Evolutionary conservation across 2,113 vertebrate species (phyloP), one percentile per base, ranked within the genome.

Genomic region (Xyliphius kryptos): DNA sequence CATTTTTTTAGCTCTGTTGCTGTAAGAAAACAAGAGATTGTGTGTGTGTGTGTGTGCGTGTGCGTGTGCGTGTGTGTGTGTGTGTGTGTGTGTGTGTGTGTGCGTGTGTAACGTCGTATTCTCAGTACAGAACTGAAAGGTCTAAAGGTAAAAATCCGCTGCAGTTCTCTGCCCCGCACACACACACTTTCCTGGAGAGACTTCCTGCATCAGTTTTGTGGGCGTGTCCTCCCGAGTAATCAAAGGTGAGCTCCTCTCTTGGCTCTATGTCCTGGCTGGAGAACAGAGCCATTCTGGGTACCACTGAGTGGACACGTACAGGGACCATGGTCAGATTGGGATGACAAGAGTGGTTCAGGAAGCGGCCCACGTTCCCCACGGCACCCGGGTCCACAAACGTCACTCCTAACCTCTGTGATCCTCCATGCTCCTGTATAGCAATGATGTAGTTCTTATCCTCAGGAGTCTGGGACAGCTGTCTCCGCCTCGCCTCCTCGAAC

Each of bases 301-400:
- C 80, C 71, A 87, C 67, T 0, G 95, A 98, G 79, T 97, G 84
- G 3, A 92, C 86, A 0, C 94, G 89, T 1, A 97, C 89, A 0
- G 92, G 94, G 58, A 95, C 71, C 96, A 98, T 99, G 38, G 91
- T 15, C 26, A 99, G 77, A 40, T 93, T 99, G 9, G 95, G 95
- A 2, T 83, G 75, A 9, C 96, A 98, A 2, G 94, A 94, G 72
- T 99, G 96, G 74, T 97, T 99, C 5, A 98, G 87, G 74, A 97
- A 98, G 21, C 95, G 88, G 9, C 96, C 96, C 0, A 94, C 70
- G 2, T 97, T 99, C 1, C 96, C 95, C 0, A 80, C 4, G 0
- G 2, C 12, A 0, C 79, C 80, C 0, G 95, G 94, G 70, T 99
- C 96, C 22, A 97, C 82, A 21, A 92, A 95, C 0, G 92, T 97